Evolutionary conservation across 1,140 invertebrate genomes (phyloP), one percentile per base, ranked within the genome.

Genomic region (Lithobius niger): DNA sequence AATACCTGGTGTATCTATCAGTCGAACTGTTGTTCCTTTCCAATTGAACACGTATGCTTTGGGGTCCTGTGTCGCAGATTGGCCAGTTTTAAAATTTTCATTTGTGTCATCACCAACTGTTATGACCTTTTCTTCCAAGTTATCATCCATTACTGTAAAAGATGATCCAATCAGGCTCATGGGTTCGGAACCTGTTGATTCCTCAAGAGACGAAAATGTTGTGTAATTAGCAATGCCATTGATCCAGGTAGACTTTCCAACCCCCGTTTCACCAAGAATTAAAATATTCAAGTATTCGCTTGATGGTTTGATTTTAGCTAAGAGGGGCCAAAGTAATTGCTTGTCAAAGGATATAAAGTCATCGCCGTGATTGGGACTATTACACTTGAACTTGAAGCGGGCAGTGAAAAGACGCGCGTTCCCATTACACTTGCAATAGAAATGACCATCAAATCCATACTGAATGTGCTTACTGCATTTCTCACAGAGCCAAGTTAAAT

Each of bases 1-100:
- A 42, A 67, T 62, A 27, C 66, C 66, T 0, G 66, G 66, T 1
- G 65, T 64, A 48, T 67, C 66, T 40, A 67, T 67, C 1, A 67
- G 27, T 16, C 58, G 55, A 40, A 18, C 31, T 40, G 31, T 13
- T 40, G 10, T 10, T 10, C 31, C 31, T 40, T 40, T 18, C 18
- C 31, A 10, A 18, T 40, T 10, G 18, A 40, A 10, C 31, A 13
- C 31, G 18, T 40, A 13, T 40, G 10, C 31, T 13, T 40, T 18
- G n/a, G n/a, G n/a, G n/a, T n/a, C n/a, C n/a, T n/a, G n/a, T n/a
- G n/a, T n/a, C n/a, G n/a, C n/a, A n/a, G n/a, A n/a, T 18, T 40
- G 10, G 31, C 31, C 31, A 40, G 18, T 13, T 40, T 40, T 10
- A 40, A 40, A 10, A 13, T 40, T 18, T 10, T 40, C 10, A 40